phyloP scores from a whole-genome alignment of 2,113 vertebrate genomes.

The Jacana jacana region DNA sequence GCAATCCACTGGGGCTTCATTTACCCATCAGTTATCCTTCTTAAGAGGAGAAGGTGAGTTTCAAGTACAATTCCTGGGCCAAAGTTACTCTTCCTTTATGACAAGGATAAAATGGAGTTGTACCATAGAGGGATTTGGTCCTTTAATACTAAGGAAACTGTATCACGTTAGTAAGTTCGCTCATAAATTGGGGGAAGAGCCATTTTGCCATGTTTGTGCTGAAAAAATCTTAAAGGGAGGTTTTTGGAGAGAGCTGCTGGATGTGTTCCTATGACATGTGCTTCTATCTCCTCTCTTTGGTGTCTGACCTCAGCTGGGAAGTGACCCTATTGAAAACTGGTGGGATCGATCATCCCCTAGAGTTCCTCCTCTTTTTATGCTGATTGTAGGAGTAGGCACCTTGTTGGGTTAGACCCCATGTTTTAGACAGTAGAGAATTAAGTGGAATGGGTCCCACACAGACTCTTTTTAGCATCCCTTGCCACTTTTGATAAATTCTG shows the following conservation, averaged over 20 bases:
- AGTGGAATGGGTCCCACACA: not conserved
- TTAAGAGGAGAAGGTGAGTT: not conserved
- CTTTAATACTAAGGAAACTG: not conserved
- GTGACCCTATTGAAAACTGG: not conserved
- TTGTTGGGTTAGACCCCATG: not conserved
- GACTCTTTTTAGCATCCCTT: not conserved
- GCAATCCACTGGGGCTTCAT: not conserved
- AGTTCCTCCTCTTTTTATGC: not conserved
- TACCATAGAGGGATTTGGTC: not conserved
- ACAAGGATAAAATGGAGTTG: not conserved
- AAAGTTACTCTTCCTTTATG: not conserved
- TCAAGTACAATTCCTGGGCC: not conserved
- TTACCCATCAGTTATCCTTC: not conserved
- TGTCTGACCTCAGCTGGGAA: too few species aligned
- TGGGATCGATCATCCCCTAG: not conserved
- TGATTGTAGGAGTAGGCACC: not conserved
- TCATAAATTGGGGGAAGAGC: not conserved
- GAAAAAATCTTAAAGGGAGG: not conserved
- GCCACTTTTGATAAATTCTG: not conserved
- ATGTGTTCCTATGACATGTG: not conserved
- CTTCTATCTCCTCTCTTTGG: not conserved
- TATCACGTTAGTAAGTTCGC: not conserved
- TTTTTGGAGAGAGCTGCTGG: not conserved
- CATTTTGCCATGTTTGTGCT: not conserved
- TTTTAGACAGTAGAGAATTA: not conserved